Percentiles rank a stretch among this genome's conserved stretches.
These are phyloP conservation scores for Aromia moschata DNA, from an alignment of 2,888 invertebrate species.

Conservation along the genomic window DNA sequence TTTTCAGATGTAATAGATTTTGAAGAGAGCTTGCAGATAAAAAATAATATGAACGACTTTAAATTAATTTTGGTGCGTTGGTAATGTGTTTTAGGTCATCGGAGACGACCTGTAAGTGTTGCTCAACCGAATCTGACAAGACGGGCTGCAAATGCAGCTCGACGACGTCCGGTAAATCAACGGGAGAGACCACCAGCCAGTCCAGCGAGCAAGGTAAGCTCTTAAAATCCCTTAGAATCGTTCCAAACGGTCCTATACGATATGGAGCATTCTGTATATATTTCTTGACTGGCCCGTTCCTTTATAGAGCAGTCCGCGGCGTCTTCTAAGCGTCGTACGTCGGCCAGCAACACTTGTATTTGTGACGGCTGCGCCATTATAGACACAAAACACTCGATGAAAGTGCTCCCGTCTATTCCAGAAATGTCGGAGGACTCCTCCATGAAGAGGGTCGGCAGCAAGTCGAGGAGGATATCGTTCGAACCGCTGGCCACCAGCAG, in stretches of 20 bases:
- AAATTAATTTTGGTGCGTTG: not conserved
- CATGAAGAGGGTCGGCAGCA: conserved; percentile 11
- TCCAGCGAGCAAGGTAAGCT: conserved; percentile 36
- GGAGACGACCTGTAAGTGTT: not conserved
- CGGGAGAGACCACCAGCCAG: conserved; percentile 16
- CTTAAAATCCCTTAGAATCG: no score
- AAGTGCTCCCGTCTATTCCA: conserved; percentile 46
- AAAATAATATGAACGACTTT: no score
- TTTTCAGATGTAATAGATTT: not conserved
- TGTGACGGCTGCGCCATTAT: conserved; percentile 42
- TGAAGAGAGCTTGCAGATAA: no score
- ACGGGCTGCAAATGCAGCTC: conserved; percentile 34
- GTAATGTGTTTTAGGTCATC: not conserved
- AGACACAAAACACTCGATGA: conserved; percentile 46
- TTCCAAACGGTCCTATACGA: no score
- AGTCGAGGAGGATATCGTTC: conserved; percentile 29
- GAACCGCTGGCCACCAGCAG: conserved; percentile 31
- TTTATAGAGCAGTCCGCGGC: not conserved
- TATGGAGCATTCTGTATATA: no score
- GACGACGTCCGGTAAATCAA: conserved; percentile 31
- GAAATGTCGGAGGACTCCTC: conserved; percentile 47
- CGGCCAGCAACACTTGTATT: conserved; percentile 21
- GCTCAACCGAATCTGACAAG: conserved; percentile 14
- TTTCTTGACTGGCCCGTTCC: not conserved
- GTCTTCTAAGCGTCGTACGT: not conserved